Evolutionary conservation across 1,140 invertebrate species (phyloP).

Genomic region (Penaeus chinensis): DNA sequence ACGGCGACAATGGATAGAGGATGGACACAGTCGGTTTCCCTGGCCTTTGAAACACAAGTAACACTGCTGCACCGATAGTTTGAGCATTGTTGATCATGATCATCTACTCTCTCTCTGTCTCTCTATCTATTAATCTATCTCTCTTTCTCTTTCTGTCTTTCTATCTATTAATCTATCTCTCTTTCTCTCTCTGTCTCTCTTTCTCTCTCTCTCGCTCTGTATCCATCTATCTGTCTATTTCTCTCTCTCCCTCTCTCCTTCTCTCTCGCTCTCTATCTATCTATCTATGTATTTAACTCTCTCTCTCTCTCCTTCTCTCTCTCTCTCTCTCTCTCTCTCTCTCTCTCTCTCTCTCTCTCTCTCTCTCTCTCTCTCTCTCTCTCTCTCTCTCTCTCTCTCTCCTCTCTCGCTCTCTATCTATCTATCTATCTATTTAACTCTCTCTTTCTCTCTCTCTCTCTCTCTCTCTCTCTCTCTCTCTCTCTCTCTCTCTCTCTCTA

Average conservation of each 20-base stretch:
- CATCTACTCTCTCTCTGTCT: neutral
- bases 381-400: slow-evolving; percentile 1
- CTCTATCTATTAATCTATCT: no score
- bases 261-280: no score
- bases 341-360: neutral
- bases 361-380: neutral
- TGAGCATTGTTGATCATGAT: neutral
- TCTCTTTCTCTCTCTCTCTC: neutral
- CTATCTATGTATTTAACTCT: no score
- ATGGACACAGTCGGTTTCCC: no score
- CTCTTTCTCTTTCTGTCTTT: no score
- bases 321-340: neutral
- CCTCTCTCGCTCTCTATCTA: neutral
- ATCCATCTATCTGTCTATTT: no score
- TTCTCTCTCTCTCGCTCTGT: no score
- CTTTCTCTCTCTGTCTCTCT: neutral
- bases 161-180: neutral
- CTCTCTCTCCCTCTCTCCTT: no score
- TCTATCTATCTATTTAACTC: neutral
- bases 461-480: slow-evolving; percentile 1
- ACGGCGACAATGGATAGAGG: no score
- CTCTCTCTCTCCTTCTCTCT: neutral
- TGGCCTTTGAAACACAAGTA: no score
- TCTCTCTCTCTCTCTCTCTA: neutral
- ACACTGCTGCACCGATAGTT: no score